A percentile compares a stretch with the other conserved stretches of the same genome.
Conservation (phyloP, 1,140 invertebrate genomes). For the Ruditapes philippinarum region DNA sequence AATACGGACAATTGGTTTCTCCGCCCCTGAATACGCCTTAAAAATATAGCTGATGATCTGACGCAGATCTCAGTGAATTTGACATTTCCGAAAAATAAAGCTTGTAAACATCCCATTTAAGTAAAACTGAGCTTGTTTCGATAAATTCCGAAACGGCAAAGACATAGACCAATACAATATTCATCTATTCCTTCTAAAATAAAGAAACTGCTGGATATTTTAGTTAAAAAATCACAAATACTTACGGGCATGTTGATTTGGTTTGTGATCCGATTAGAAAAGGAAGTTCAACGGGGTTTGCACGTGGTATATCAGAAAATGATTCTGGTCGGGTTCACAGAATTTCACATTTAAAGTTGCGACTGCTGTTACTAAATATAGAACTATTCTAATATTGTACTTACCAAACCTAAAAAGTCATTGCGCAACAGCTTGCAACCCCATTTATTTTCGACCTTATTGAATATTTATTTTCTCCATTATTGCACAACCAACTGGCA, state of each 20-base stretch:
- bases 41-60: too few relatives aligned
- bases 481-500: neutral
- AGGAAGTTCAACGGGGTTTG: conserved; percentile 65
- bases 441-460: neutral
- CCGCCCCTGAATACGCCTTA: too few relatives aligned
- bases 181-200: too few relatives aligned
- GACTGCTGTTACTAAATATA: neutral
- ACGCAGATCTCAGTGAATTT: too few relatives aligned
- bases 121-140: too few relatives aligned
- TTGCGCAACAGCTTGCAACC: conserved; percentile 43
- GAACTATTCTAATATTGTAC: neutral
- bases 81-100: too few relatives aligned
- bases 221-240: neutral
- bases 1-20: too few relatives aligned
- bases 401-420: neutral
- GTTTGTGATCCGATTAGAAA: conserved; percentile 67
- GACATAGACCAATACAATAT: too few relatives aligned
- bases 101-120: too few relatives aligned
- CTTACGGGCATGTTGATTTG: conserved; percentile 74
- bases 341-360: neutral
- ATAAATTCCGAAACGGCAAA: too few relatives aligned
- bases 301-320: conserved; percentile 63
- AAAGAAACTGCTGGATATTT: too few relatives aligned
- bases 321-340: conserved; percentile 36
- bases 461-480: neutral